Evolutionary conservation across 2,888 invertebrate genomes (phyloP).

Genomic region (Dione vanillae): DNA sequence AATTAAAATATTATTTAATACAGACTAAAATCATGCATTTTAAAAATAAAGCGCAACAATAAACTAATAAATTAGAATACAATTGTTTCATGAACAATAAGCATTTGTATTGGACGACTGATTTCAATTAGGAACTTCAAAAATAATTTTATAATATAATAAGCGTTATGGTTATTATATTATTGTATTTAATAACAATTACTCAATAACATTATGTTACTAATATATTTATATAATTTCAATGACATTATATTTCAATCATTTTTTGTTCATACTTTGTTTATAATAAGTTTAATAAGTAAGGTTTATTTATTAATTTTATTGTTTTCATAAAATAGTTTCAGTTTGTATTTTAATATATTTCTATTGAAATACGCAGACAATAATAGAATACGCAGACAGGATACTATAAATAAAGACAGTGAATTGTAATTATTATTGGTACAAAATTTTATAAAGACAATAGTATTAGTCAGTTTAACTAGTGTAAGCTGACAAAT

Average conservation of each 20-base stretch:
- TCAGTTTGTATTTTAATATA: too few relatives aligned
- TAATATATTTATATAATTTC: too few relatives aligned
- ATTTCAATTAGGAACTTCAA: not conserved
- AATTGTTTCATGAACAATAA: not conserved
- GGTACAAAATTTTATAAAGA: too few relatives aligned
- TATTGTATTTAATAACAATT: too few relatives aligned
- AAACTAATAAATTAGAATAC: not conserved
- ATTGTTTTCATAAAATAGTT: too few relatives aligned
- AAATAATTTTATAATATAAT: constrained; percentile 9
- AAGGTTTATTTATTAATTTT: not conserved
- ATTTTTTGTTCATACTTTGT: not conserved
- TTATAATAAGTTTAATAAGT: not conserved
- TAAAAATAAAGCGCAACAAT: constrained; percentile 2
- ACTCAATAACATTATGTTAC: too few relatives aligned
- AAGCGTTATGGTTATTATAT: not conserved
- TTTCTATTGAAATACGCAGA: not conserved
- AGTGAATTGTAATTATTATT: too few relatives aligned
- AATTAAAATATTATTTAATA: too few relatives aligned
- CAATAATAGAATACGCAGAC: too few relatives aligned
- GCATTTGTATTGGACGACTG: not conserved
- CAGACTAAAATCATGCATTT: not conserved
- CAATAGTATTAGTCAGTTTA: too few relatives aligned
- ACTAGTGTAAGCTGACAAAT: too few relatives aligned
- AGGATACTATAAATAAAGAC: not conserved
- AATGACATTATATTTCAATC: too few relatives aligned